Percentiles rank a stretch among this genome's conserved stretches.
Evolutionary conservation across 2,113 vertebrate species (phyloP).

Genomic region (Fregetta grallaria): DNA sequence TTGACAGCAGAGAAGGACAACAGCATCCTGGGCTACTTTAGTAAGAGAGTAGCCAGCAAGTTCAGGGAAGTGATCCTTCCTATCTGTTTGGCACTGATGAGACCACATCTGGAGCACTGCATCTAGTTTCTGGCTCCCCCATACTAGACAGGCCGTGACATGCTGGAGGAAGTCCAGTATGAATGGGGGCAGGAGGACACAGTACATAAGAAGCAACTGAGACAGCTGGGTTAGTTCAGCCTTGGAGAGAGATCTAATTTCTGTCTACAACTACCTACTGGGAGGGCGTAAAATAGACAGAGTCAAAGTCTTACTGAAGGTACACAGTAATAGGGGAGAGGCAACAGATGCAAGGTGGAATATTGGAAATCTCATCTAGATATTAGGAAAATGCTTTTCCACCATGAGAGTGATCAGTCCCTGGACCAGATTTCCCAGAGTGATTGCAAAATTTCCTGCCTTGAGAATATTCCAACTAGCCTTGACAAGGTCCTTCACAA

Average conservation of each 20-base stretch:
- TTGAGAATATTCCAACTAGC: background rate
- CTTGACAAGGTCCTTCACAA: background rate
- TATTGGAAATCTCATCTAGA: background rate
- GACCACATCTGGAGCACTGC: background rate
- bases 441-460: background rate
- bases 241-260: background rate
- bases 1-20: background rate
- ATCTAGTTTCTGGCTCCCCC: background rate
- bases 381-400: background rate
- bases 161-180: background rate
- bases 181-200: background rate
- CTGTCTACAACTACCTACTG: background rate
- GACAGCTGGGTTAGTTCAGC: background rate
- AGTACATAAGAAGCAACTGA: background rate
- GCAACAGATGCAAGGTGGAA: background rate
- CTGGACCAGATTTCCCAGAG: background rate
- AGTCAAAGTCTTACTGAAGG: background rate
- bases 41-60: background rate
- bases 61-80: background rate
- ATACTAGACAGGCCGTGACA: background rate
- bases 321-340: background rate
- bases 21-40: background rate
- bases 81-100: background rate
- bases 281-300: background rate
- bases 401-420: background rate